Conservation (phyloP, 1,140 invertebrate genomes). For the Mamestra configurata region DNA sequence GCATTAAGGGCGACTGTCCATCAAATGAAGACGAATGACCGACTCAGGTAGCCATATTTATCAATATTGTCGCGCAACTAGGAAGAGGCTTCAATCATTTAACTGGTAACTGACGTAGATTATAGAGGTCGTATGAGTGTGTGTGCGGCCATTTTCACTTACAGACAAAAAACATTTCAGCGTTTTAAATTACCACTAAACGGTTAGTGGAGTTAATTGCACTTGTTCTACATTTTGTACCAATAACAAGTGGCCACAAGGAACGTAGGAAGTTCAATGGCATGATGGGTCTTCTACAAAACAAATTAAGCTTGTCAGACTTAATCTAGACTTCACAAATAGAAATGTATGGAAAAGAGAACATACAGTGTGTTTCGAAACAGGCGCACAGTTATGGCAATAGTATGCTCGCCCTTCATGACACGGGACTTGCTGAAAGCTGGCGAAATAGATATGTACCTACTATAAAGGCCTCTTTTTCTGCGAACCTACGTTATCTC, state of each 20-base stretch:
- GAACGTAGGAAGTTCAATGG: not conserved
- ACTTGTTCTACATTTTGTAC: not conserved
- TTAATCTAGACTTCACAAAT: not conserved
- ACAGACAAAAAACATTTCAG: not conserved
- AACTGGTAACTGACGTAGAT: conserved; percentile 25
- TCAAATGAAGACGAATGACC: conserved; percentile 38
- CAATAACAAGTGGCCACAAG: not conserved
- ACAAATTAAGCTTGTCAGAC: not conserved
- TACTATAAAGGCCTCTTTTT: no score
- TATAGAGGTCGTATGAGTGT: not conserved
- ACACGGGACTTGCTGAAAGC: no score
- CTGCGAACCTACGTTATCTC: no score
- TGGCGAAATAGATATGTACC: no score
- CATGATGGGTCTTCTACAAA: not conserved
- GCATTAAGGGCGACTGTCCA: conserved; percentile 46
- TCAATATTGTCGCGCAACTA: conserved; percentile 43
- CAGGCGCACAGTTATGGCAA: no score
- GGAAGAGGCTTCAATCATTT: conserved; percentile 37
- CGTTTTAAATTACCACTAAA: not conserved
- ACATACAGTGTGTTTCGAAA: no score
- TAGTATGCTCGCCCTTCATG: no score
- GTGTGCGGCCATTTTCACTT: not conserved
- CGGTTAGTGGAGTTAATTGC: not conserved
- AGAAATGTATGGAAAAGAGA: no score
- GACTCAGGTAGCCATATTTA: conserved; percentile 17